Base-by-base conservation (phyloP, 2,113 vertebrate species). In the Rhinoderma darwinii region DNA sequence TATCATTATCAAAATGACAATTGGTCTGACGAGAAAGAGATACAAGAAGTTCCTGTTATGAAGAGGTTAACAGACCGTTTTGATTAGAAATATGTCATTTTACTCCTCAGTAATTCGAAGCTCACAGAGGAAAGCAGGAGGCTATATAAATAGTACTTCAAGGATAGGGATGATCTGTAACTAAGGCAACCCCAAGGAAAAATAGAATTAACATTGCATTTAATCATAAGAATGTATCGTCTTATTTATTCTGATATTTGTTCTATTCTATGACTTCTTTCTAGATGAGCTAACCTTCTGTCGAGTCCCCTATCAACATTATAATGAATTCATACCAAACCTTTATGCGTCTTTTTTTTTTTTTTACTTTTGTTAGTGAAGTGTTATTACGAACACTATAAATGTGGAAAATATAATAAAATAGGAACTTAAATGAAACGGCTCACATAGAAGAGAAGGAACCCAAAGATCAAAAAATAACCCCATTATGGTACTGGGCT, bases 121-220 rank as follows among this genome's bases (percentile, higher is more conserved):
- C 50, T 78, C 32, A 22, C 18, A 54, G 17, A 54, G 32, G 76
- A 50, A 20, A 30, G 18, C 50, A 78, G 27, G 25, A 20, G 32
- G 76, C 47, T 78, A 25, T 54, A 78, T 54, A 78, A 78, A 78
- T 78, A 78, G 76, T 50, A 54, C 50, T 78, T 78, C 50, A 54
- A 78, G 76, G 47, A 22, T 54, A 54, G 30, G 50, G 50, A 54
- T 32, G 30, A 47, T 77, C 47, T n/a, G 76, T 78, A 78, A 78
- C 76, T 78, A 78, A 78, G 76, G 76, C 76, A 78, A 78, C 76
- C 76, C 20, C 47, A 22, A 56, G 47, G n/a, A 54, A 37, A 78
- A 54, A 78, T 54, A 72, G 18, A 78, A 54, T 78, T 78, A 78
- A 56, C 50, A 35, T 78, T 78, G 18, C 20, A 56, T 78, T 78